A percentile compares a stretch with the other conserved stretches of the same genome.
Evolutionary conservation across 1,140 invertebrate species (phyloP).

Genomic region (Schmidtea mediterranea): DNA sequence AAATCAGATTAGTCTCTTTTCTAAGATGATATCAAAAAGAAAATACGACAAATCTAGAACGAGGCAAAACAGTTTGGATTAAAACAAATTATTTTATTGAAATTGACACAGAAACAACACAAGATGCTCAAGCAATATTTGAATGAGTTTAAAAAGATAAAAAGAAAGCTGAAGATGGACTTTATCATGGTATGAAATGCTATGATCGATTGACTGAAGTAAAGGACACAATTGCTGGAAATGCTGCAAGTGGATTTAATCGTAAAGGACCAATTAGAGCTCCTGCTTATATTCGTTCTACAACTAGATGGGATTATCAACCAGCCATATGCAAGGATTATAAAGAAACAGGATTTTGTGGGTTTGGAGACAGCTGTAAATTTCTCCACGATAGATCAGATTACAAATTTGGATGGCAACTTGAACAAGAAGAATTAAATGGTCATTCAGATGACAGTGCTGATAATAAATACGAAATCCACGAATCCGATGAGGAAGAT

Average conservation of each 20-base stretch:
- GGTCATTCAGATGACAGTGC: constrained; percentile 34
- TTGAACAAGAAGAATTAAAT: constrained; percentile 54
- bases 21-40: too few relatives aligned
- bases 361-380: constrained; percentile 93
- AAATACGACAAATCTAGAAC: too few relatives aligned
- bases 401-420: constrained; percentile 93
- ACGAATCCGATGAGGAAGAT: constrained; percentile 50
- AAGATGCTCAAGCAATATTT: constrained; percentile 77
- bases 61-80: too few relatives aligned
- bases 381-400: constrained; percentile 89
- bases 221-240: constrained; percentile 48
- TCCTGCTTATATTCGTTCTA: constrained; percentile 67
- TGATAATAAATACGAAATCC: constrained; percentile 27
- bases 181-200: constrained; percentile 77
- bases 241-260: constrained; percentile 26
- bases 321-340: constrained; percentile 99
- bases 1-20: too few relatives aligned
- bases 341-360: constrained; percentile 97
- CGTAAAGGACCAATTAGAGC: constrained; percentile 72
- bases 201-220: constrained; percentile 76
- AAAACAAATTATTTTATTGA: too few relatives aligned
- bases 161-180: constrained; percentile 66
- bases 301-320: constrained; percentile 95
- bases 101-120: constrained; percentile 63
- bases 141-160: constrained; percentile 65